These are phyloP conservation scores for Coccyzus lansbergi DNA, from an alignment of 2,797 vertebrate genomes.

Conservation along the genomic window DNA sequence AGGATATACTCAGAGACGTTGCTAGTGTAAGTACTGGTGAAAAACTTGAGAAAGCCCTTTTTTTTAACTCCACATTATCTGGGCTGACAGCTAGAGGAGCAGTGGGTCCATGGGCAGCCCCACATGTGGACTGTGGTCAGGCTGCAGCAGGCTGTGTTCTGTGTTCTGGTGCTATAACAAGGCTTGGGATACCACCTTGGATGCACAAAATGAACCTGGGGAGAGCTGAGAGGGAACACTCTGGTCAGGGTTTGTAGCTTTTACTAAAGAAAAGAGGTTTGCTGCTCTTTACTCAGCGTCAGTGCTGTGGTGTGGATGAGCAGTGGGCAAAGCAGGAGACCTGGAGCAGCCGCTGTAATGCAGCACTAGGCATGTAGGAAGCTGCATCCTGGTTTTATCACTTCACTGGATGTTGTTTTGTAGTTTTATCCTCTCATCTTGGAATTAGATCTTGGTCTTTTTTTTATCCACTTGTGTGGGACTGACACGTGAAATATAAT, in stretches of 20 bases:
- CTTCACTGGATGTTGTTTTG: background rate
- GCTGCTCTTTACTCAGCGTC: background rate
- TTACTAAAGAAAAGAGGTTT: background rate
- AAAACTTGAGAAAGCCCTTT: background rate
- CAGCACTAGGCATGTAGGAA: background rate
- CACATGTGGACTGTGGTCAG: background rate
- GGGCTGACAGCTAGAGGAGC: background rate
- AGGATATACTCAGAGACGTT: background rate
- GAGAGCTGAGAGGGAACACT: background rate
- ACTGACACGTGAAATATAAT: background rate
- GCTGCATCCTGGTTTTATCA: background rate
- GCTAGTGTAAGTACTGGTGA: background rate
- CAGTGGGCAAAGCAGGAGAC: background rate
- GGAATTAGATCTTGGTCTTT: background rate
- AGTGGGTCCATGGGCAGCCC: background rate
- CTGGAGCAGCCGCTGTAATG: rapidly evolving
- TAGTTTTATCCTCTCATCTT: background rate
- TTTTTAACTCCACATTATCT: background rate
- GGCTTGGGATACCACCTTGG: background rate
- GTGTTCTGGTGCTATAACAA: rapidly evolving
- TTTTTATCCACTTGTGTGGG: background rate
- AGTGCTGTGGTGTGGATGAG: rapidly evolving
- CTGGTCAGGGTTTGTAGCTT: background rate
- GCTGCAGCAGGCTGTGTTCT: background rate
- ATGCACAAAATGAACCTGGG: rapidly evolving